Conservation (phyloP, 2,888 invertebrate genomes). For the Polydrusus pterygomalis region DNA sequence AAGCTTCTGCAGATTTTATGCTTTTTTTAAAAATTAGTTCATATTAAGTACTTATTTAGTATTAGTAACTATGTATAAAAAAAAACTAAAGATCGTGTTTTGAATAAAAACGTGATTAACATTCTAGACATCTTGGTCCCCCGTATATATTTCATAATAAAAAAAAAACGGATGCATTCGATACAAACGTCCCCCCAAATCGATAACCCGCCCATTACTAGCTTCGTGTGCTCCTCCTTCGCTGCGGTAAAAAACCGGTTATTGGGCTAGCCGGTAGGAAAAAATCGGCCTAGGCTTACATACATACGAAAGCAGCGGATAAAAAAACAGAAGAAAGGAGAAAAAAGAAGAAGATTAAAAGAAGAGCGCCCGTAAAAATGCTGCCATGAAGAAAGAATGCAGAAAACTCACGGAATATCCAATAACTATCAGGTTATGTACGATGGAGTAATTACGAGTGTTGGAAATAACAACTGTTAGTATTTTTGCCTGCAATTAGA, state of each 20-base stretch:
- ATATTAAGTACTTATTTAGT: too few species aligned
- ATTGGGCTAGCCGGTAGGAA: slow-evolving; percentile 52
- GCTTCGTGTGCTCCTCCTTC: slow-evolving; percentile 36
- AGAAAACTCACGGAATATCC: slow-evolving; percentile 39
- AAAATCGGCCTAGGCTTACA: slow-evolving; percentile 54
- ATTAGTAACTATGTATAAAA: too few species aligned
- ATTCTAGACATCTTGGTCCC: too few species aligned
- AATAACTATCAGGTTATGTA: slow-evolving; percentile 4
- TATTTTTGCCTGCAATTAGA: slow-evolving; percentile 3
- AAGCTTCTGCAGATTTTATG: too few species aligned
- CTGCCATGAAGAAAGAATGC: slow-evolving; percentile 41
- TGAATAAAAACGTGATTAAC: too few species aligned
- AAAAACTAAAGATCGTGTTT: too few species aligned
- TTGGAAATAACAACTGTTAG: neutral
- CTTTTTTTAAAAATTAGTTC: too few species aligned
- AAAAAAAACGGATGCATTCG: neutral
- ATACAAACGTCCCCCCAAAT: neutral
- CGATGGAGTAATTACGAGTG: slow-evolving; percentile 12
- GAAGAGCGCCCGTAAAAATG: slow-evolving; percentile 51
- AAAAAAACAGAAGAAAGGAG: slow-evolving; percentile 33
- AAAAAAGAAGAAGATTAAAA: slow-evolving; percentile 43
- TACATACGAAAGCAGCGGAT: slow-evolving; percentile 51
- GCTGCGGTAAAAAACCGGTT: slow-evolving; percentile 70
- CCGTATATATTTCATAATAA: too few species aligned
- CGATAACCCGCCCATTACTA: slow-evolving; percentile 29